Conservation (phyloP, 2,113 vertebrate species). For the Pelmatolapia mariae region DNA sequence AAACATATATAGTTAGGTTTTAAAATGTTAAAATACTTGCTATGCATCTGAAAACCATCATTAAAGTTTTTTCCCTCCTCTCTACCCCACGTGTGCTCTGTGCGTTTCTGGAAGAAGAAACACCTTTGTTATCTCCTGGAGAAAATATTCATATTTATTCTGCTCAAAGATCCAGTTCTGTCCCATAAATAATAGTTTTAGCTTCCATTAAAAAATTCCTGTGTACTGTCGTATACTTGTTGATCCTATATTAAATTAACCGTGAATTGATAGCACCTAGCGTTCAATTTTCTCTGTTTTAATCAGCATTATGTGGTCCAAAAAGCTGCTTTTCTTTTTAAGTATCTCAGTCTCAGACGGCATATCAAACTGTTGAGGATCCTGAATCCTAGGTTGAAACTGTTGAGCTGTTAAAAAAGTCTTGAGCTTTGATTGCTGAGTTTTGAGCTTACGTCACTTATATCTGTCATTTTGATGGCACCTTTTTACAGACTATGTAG, state of each 20-base stretch:
- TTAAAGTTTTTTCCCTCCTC: background rate
- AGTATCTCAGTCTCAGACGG: background rate
- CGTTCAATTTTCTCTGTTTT: background rate
- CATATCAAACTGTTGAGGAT: background rate
- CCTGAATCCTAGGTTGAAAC: background rate
- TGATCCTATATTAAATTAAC: background rate
- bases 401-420: background rate
- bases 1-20: background rate
- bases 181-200: background rate
- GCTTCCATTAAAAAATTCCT: background rate
- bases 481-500: background rate
- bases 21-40: background rate
- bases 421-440: background rate
- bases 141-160: background rate
- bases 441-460: background rate
- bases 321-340: background rate
- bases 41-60: background rate
- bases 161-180: background rate
- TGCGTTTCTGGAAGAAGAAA: background rate
- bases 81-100: background rate
- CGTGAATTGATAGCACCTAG: background rate
- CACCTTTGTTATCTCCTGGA: background rate
- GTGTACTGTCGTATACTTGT: background rate
- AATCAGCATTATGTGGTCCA: background rate
- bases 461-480: background rate